Base-by-base conservation (phyloP, 1,140 invertebrate species). In the Coptotermes formosanus region DNA sequence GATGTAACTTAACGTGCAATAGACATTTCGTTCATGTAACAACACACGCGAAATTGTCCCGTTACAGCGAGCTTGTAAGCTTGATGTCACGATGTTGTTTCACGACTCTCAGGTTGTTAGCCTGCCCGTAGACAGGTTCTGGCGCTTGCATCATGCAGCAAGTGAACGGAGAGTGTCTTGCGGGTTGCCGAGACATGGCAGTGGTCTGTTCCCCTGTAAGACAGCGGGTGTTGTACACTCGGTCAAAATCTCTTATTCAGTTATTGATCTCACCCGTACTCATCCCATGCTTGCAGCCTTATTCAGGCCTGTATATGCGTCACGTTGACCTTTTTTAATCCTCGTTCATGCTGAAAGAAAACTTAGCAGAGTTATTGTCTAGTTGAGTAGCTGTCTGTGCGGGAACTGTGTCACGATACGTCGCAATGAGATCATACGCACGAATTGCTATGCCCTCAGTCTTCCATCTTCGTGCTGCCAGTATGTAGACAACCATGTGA, bases 291-390 rank as follows among this genome's bases (percentile, higher is more conserved):
- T 75, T 30, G 64, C 64, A 30, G 14, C 19, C 52, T 75, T 3
- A 75, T 30, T 75, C 64, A 75, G 7, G 25, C 64, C 64, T 75
- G 4, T 30, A 75, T 16, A 30, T 8, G 64, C 64, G 64, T 75
- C 64, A 14, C 2, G 7, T 30, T 75, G 64, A 75, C 64, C 64
- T 75, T 75, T 75, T 55, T 30, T 75, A 75, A 75, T 75, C 64
- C 64, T n/a, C 64, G 64, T 75, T 30, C 64, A 75, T 75, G 64
- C 64, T 75, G 64, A 75, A 75, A 75, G 64, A 75, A 75, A 64
- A 64, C 59, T 64, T 64, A 64, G 64, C 52, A 55, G 52, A 55
- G 52, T n/a, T n/a, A n/a, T n/a, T n/a, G n/a, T n/a, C n/a, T n/a
- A 19, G 52, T 75, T 75, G 64, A 75, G 64, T 75, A 75, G 25